Percentiles rank a stretch among this genome's conserved stretches.
Evolutionary conservation across 2,888 invertebrate species (phyloP).

Genomic region (Bellardia bayeri): DNA sequence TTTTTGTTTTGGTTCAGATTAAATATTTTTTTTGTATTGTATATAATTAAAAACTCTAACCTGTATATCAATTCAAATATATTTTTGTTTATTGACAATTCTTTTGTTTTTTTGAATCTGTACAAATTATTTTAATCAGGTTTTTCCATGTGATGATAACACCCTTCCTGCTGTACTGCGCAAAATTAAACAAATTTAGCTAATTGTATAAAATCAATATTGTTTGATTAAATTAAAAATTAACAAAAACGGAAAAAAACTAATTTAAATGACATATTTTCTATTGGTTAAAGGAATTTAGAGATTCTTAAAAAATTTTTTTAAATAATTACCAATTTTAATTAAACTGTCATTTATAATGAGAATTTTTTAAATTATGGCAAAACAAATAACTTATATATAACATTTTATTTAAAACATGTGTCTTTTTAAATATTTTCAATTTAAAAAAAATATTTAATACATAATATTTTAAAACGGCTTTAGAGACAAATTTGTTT

Average conservation of each 20-base stretch:
- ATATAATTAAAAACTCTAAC: constrained; percentile 21
- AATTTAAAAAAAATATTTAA: background rate
- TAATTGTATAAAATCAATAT: constrained; percentile 20
- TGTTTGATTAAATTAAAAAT: constrained; percentile 13
- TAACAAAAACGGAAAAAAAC: background rate
- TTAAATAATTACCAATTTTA: too few species aligned
- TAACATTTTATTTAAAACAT: background rate
- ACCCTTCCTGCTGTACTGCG: constrained; percentile 1
- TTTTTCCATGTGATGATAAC: constrained; percentile 38
- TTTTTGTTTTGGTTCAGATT: constrained; percentile 22
- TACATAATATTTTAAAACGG: background rate
- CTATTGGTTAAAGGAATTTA: background rate
- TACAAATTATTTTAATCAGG: constrained; percentile 20
- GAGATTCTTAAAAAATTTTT: background rate
- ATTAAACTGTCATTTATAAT: background rate
- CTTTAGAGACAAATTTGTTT: background rate
- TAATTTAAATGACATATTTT: background rate
- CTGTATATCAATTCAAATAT: constrained; percentile 2
- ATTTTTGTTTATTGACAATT: background rate
- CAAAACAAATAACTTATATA: too few species aligned
- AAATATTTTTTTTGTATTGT: background rate
- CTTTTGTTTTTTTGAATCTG: background rate
- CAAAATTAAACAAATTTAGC: constrained; percentile 8
- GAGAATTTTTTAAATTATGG: background rate
- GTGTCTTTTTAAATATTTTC: background rate